phyloP scores from a whole-genome alignment of 2,888 invertebrate species.

The Cheilosia variabilis region DNA sequence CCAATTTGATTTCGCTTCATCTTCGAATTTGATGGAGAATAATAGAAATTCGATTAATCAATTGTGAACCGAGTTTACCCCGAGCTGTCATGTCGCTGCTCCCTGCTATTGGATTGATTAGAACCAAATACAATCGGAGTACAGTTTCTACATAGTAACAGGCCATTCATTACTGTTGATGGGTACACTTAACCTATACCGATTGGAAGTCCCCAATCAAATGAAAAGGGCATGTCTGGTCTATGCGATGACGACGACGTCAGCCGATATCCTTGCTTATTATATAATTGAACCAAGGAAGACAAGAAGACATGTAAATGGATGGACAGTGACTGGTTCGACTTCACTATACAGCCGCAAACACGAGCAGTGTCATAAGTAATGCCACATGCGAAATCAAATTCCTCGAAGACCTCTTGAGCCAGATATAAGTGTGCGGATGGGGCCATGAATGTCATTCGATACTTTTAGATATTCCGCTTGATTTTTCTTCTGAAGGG shows the following conservation, averaged over 20 bases:
- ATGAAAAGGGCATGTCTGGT: conserved; percentile 24
- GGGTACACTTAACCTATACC: conserved; percentile 70
- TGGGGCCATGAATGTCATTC: conserved; percentile 53
- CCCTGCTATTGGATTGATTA: conserved; percentile 72
- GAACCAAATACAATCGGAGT: conserved; percentile 54
- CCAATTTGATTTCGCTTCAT: conserved; percentile 39
- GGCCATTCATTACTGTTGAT: conserved; percentile 70
- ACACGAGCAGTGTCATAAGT: conserved; percentile 35
- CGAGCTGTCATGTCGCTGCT: conserved; percentile 68
- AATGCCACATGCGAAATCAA: conserved; percentile 38
- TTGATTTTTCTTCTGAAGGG: conserved; percentile 32
- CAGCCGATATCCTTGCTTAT: conserved; percentile 49
- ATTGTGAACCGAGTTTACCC: conserved; percentile 67
- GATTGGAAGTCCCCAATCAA: conserved; percentile 55
- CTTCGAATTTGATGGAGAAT: conserved; percentile 52
- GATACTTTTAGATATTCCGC: conserved; percentile 49
- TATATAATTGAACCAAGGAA: conserved; percentile 67
- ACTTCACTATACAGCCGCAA: conserved; percentile 54
- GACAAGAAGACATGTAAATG: conserved; percentile 71
- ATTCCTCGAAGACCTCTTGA: conserved; percentile 42
- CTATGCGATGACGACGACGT: conserved; percentile 15
- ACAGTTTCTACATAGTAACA: conserved; percentile 67
- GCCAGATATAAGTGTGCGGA: conserved; percentile 17
- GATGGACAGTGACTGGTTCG: conserved; percentile 31
- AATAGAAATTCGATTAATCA: conserved; percentile 75